These are phyloP conservation scores for Tricholauxania praeusta DNA, from an alignment of 2,888 invertebrate genomes.

Conservation along the genomic window DNA sequence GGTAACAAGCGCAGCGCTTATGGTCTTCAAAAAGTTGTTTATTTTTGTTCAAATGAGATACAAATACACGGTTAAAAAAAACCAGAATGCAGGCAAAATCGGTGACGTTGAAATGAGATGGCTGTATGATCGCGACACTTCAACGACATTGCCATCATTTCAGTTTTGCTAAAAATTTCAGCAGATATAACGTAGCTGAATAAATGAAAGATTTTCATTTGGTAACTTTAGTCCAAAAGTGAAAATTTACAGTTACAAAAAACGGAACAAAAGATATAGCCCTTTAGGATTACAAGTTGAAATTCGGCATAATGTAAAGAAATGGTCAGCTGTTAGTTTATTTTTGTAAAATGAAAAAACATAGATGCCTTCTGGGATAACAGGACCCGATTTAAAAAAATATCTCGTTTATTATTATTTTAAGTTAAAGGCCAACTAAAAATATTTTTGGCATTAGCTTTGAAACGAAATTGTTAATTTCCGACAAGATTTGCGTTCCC, in stretches of 20 bases:
- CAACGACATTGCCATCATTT: background rate
- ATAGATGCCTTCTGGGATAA: background rate
- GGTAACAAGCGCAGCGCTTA: background rate
- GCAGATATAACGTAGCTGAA: no score
- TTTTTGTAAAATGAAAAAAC: background rate
- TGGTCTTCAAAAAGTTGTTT: conserved; percentile 14
- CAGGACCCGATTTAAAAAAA: no score
- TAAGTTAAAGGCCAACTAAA: no score
- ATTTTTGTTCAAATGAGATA: conserved; percentile 16
- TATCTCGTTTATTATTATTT: no score
- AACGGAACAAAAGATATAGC: background rate
- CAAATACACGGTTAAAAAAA: background rate
- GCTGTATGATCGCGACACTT: background rate
- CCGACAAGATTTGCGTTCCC: no score
- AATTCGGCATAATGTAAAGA: background rate
- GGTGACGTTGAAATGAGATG: background rate
- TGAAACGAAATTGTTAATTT: no score
- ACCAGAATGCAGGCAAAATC: background rate
- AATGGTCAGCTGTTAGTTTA: background rate
- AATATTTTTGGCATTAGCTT: no score
- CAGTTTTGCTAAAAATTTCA: background rate
- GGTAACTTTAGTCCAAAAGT: no score
- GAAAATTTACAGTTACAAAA: no score
- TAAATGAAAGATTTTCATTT: no score
- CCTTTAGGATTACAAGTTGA: background rate